These are phyloP conservation scores for Lordiphosa collinella DNA, from an alignment of 1,140 invertebrate species.

Conservation along the genomic window DNA sequence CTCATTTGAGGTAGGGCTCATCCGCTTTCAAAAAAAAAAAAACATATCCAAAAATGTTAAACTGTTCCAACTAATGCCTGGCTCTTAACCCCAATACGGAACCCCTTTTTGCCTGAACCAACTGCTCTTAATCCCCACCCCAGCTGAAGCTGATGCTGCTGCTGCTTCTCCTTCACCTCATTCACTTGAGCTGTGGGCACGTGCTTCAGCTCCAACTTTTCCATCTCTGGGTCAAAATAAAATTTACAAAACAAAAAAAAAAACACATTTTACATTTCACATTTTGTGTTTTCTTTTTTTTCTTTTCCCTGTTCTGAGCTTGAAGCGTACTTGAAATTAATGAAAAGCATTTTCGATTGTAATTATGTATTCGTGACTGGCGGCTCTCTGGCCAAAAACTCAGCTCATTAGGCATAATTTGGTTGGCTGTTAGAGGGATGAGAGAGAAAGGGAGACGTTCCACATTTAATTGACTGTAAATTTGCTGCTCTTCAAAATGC, in stretches of 20 bases:
- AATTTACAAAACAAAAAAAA: not conserved
- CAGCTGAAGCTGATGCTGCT: not conserved
- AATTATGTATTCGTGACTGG: constrained; percentile 72
- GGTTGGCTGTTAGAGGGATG: not conserved
- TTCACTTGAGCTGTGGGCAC: not conserved
- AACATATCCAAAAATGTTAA: constrained; percentile 26
- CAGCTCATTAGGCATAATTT: constrained; percentile 72
- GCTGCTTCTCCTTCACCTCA: not conserved
- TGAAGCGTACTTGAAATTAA: constrained; percentile 69
- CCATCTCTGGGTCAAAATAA: not conserved
- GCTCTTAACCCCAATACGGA: constrained; percentile 42
- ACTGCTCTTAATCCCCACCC: not conserved
- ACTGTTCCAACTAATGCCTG: constrained; percentile 40
- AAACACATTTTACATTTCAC: constrained; percentile 23
- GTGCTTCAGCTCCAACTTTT: constrained; percentile 5
- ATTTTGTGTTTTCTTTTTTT: too few relatives aligned
- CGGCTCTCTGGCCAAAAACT: constrained; percentile 33
- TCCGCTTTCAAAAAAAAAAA: constrained; percentile 1
- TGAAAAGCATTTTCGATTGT: constrained; percentile 76
- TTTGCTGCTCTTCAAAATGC: constrained; percentile 60
- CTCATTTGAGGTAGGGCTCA: too few relatives aligned
- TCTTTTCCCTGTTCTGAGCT: constrained; percentile 19
- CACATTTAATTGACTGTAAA: constrained; percentile 73
- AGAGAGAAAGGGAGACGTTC: constrained; percentile 10
- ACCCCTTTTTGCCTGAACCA: constrained; percentile 24